Base-by-base conservation (phyloP, 1,140 invertebrate genomes). In the Harpegnathos saltator region DNA sequence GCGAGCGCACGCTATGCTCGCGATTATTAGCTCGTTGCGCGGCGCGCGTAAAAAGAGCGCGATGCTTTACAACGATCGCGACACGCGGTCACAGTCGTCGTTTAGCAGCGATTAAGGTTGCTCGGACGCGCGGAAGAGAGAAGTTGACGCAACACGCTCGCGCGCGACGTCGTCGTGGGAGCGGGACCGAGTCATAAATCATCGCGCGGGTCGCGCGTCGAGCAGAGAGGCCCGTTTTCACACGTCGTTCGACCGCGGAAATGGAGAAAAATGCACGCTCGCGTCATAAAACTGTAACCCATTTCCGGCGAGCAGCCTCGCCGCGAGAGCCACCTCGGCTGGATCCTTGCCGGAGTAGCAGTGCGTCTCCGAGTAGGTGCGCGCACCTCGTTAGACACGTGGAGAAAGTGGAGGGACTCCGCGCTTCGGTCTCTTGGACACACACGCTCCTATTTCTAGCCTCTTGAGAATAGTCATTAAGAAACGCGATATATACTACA, bases 151-250 rank as follows among this genome's bases (percentile, higher is more conserved):
- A 44, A 44, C 38, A 9, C 38, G 7, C 9, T 44, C 38, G 3
- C 38, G 3, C 38, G 38, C 38, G 29, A 33, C 38, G 7, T 44
- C 38, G 5, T 9, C 38, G 33, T 7, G 33, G 38, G 38, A 3
- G 38, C 4, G 38, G 11, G 29, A 78, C 48, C 22, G 52, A 54
- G 48, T 77, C 52, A n/a, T 80, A 80, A 69, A 69, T 59, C 65
- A 80, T 71, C 65, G 50, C n/a, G 73, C 52, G 54, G 22, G 12
- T 29, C 38, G 15, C 44, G 19, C 2, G 15, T 44, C 29, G 14
- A 48, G 44, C n/a, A 15, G 62, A 24, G 29, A 26, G 26, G n/a
- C 52, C 22, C 48, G 22, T 59, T 80, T 48, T 58, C 75, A 29
- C 52, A 71, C 52, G 52, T 80, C 52, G 22, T 48, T 69, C 29